Conservation (phyloP, 2,113 vertebrate species). For the Morone saxatilis region DNA sequence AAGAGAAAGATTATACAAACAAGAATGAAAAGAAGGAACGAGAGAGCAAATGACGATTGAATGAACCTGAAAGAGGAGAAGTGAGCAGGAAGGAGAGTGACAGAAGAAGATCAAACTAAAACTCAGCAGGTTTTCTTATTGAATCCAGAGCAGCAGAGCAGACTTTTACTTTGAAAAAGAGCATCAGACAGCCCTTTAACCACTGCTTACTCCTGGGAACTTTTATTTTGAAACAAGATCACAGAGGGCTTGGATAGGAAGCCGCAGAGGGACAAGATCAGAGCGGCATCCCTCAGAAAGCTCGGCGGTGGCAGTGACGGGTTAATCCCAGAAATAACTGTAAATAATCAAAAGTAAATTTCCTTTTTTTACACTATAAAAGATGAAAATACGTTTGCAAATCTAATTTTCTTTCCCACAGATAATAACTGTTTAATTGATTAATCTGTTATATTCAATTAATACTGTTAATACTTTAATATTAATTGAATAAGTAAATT, state of each 20-base stretch:
- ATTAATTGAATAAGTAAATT: no score
- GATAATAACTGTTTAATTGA: no score
- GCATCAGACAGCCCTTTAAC: background rate
- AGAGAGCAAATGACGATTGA: background rate
- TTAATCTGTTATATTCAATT: no score
- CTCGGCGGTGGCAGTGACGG: background rate
- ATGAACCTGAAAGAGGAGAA: background rate
- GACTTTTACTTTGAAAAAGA: background rate
- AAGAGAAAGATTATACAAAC: no score
- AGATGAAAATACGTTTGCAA: background rate
- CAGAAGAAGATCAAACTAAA: background rate
- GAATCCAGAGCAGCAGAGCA: background rate
- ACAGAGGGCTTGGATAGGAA: background rate
- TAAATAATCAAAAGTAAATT: no score
- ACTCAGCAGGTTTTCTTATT: background rate
- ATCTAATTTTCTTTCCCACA: no score
- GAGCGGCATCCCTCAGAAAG: background rate
- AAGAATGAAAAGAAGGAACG: no score
- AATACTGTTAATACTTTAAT: no score
- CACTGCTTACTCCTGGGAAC: background rate
- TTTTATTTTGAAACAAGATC: slow-evolving; percentile 20
- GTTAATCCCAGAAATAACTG: background rate
- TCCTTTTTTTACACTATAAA: background rate
- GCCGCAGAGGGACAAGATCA: background rate
- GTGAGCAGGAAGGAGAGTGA: background rate